Evolutionary conservation across 2,888 invertebrate species (phyloP).

Genomic region (Microctonus brassicae): DNA sequence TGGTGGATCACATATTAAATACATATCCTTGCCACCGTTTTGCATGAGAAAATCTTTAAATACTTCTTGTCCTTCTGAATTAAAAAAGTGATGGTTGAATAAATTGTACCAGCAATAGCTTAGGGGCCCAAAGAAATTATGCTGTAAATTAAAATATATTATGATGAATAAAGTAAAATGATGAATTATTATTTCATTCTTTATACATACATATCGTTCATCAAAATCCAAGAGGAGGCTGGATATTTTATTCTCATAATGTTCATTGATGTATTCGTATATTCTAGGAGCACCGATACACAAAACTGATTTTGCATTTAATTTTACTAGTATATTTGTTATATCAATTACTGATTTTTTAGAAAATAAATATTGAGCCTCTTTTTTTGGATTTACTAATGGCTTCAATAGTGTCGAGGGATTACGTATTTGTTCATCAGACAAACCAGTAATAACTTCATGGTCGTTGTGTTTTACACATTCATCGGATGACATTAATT

Average conservation of each 20-base stretch:
- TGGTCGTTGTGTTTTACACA: slow-evolving; percentile 73
- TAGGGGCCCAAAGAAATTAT: slow-evolving; percentile 75
- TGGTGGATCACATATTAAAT: slow-evolving; percentile 88
- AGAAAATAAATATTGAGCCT: slow-evolving; percentile 91
- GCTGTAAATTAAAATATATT: slow-evolving; percentile 65
- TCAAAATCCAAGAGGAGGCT: slow-evolving; percentile 88
- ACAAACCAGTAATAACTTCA: slow-evolving; percentile 71
- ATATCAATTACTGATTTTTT: slow-evolving; percentile 77
- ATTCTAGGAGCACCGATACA: slow-evolving; percentile 89
- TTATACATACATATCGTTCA: slow-evolving; percentile 74
- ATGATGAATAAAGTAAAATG: neutral
- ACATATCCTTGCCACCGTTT: slow-evolving; percentile 71
- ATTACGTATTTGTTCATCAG: slow-evolving; percentile 73
- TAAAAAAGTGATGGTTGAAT: slow-evolving; percentile 91
- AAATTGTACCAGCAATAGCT: slow-evolving; percentile 89
- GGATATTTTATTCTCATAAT: slow-evolving; percentile 65
- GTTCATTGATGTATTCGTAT: slow-evolving; percentile 76
- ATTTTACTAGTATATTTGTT: slow-evolving; percentile 73
- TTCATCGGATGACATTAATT: slow-evolving; percentile 69
- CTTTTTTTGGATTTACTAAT: slow-evolving; percentile 80
- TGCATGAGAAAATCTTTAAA: slow-evolving; percentile 76
- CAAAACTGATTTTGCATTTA: slow-evolving; percentile 76
- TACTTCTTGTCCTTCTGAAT: slow-evolving; percentile 72
- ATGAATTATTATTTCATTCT: slow-evolving; percentile 4
- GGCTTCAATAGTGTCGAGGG: slow-evolving; percentile 80